Evolutionary conservation across 37 sponge, comb jelly and placozoan genomes (phyloP).

Genomic region (Agelas oroides): DNA sequence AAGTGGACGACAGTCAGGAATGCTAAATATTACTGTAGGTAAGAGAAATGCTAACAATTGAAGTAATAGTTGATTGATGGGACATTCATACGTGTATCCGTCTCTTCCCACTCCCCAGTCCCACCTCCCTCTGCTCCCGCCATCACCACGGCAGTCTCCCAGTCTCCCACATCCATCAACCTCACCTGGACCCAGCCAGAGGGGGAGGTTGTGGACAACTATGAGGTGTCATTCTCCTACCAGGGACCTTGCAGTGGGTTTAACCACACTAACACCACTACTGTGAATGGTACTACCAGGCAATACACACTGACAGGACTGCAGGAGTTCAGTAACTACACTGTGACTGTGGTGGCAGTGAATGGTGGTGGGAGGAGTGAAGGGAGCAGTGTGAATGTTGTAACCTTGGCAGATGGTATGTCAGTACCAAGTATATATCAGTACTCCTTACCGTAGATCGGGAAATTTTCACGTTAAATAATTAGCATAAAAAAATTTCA

Average conservation of each 20-base stretch:
- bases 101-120: not conserved
- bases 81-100: no score
- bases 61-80: no score
- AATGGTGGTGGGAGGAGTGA: conserved; percentile 38
- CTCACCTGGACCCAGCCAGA: conserved; percentile 25
- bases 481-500: no score
- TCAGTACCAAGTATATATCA: no score
- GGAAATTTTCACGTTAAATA: no score
- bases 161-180: conserved; percentile 39
- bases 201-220: conserved; percentile 43
- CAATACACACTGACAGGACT: conserved; percentile 33
- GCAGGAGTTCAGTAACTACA: conserved; percentile 46
- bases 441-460: no score
- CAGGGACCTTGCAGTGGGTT: not conserved
- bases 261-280: not conserved
- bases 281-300: conserved; percentile 4
- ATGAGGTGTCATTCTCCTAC: conserved; percentile 29
- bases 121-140: conserved; percentile 14
- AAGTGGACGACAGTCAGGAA: no score
- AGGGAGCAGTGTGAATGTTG: not conserved
- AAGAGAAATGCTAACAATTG: no score
- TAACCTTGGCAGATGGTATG: no score
- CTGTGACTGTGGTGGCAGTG: conserved; percentile 29
- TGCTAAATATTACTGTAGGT: no score
- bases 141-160: conserved; percentile 4